Base-by-base conservation (phyloP, 1,140 invertebrate genomes). In the Aphis gossypii region DNA sequence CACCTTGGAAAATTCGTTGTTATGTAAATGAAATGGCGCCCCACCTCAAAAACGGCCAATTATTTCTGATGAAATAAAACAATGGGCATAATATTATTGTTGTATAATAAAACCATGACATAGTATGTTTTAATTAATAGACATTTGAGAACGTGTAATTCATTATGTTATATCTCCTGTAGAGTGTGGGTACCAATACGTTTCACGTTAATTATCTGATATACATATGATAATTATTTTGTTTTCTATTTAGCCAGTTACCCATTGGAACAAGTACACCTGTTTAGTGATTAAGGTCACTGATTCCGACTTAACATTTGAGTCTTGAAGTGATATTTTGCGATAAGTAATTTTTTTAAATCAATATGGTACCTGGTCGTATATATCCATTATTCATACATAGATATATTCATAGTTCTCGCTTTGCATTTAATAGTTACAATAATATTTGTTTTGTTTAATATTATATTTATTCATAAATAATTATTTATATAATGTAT, bases 211-310 rank as follows among this genome's bases (percentile, higher is more conserved):
- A 87, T 46, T n/a, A 87, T 87, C 25, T n/a, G 44, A 46, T 48
- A 48, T 86, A 35, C 35, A 35, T 51, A 87, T 87, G 84, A 44
- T 87, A 87, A 87, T 87, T 87, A 87, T 87, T 87, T 87, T 5
- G 48, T 87, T 87, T 44, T 25, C 84, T 30, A 87, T 30, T 48
- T 48, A 18, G 30, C 30, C 30, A 87, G 30, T 87, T 87, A 46
- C 41, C 41, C 14, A 87, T 30, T 46, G 44, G 44, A 87, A 87
- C 30, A 76, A 76, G 60, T 6, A n/a, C 60, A n/a, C 60, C 60
- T n/a, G 30, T 35, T 76, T 2, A 41, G 38, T 41, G 38, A 41
- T 41, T 54, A 54, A 76, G 60, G 60, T 76, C 60, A 76, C 30
- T 18, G n/a, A 76, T 14, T 76, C 60, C 60, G 60, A 5, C 14